These are phyloP conservation scores for Equus quagga DNA, from an alignment of 2,113 vertebrate genomes.

Conservation along the genomic window DNA sequence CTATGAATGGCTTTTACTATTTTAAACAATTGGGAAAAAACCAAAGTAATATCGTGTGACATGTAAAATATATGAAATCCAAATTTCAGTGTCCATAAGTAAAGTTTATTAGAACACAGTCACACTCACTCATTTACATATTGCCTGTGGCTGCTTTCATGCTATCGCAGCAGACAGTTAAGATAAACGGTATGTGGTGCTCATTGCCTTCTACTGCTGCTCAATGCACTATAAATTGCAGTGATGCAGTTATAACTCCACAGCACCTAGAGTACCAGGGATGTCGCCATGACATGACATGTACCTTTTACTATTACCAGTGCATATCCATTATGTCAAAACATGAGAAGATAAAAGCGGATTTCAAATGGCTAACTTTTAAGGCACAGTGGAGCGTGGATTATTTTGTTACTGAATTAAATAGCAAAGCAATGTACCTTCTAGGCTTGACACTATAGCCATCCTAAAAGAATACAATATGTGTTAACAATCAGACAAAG, in stretches of 20 bases:
- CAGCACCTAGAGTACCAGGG: not conserved
- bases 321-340: not conserved
- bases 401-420: not conserved
- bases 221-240: not conserved
- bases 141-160: not conserved
- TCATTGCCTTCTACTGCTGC: not conserved
- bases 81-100: not conserved
- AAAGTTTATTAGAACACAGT: not conserved
- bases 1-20: not conserved
- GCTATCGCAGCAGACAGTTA: not conserved
- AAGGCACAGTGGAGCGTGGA: not conserved
- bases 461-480: conserved; percentile 34
- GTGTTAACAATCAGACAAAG: not conserved
- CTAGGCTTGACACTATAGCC: not conserved
- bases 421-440: not conserved
- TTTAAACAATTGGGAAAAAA: not conserved
- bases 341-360: not conserved
- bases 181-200: not conserved
- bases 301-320: not conserved
- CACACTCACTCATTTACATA: not conserved
- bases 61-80: conserved; percentile 3
- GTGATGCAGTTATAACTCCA: not conserved
- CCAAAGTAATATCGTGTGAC: not conserved
- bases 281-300: not conserved
- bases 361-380: conserved; percentile 31